Evolutionary conservation across 2,113 vertebrate species (phyloP), one percentile per base, ranked within the genome.

Genomic region (Syngnathoides biaculeatus): DNA sequence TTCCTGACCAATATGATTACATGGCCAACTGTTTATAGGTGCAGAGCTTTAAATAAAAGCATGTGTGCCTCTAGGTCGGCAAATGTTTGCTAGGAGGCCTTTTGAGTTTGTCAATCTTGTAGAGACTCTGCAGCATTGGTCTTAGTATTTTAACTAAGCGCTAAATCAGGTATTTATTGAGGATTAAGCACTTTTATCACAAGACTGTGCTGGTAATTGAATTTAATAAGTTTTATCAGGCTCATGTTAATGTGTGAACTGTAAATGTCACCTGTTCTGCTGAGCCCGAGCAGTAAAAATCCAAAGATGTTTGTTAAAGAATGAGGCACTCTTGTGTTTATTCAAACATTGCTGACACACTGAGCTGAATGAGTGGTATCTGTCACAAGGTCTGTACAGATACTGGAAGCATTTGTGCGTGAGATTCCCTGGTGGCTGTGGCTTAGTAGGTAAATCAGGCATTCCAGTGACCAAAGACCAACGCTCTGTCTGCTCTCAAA

Each of bases 11-110:
- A 85, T 82, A 79, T 82, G 82, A 86, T 77, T 78, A 82, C 77
- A 75, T 69, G 69, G 80, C 85, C 82, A 71, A 87, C 77, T 85
- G 87, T 91, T 90, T 89, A 89, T 91, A 92, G 90, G 89, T 92
- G 83, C 84, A 90, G 80, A 83, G 79, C 83, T 79, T 77, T 89
- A 92, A 90, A 84, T 88, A 69, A 80, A 90, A 87, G 78, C 90
- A 90, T 90, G 85, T 90, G 90, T 90, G 88, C 76, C 75, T 87
- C 83, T 65, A 85, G 82, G 79, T 69, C 73, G 79, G 77, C 79
- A 80, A 87, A 75, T 83, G 83, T 83, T 60, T 80, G 73, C 74
- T 84, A 76, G 65, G 69, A 81, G 74, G 79, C 69, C 71, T 64
- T 38, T 48, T 73, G 80, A 68, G 69, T 84, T 81, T 83, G 80